These are phyloP conservation scores for Onychostruthus taczanowskii DNA, from an alignment of 2,113 vertebrate genomes.

Conservation along the genomic window DNA sequence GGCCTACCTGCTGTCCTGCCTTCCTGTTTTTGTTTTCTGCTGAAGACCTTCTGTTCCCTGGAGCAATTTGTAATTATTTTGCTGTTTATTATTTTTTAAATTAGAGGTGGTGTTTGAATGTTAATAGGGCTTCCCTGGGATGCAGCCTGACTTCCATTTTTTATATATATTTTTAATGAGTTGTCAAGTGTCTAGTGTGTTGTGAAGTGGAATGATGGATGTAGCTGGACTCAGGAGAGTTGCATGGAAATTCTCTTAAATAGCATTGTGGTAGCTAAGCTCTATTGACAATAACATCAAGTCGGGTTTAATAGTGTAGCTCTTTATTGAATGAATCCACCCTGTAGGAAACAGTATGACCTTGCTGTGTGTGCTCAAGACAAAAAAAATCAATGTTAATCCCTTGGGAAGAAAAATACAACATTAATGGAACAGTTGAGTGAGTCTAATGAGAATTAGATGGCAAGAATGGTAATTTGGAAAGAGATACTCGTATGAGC, in stretches of 20 bases:
- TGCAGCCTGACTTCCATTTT: background rate
- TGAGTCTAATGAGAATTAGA: slow-evolving; percentile 48
- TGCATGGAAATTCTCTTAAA: background rate
- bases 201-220: background rate
- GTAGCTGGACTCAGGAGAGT: background rate
- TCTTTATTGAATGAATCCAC: slow-evolving; percentile 53
- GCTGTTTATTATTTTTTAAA: background rate
- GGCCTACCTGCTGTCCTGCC: background rate
- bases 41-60: background rate
- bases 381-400: slow-evolving; percentile 36
- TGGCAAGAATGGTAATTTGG: slow-evolving; percentile 47
- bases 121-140: background rate
- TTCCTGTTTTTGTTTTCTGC: background rate
- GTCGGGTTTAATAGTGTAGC: background rate
- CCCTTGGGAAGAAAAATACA: slow-evolving; percentile 6
- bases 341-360: slow-evolving; percentile 29
- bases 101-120: background rate
- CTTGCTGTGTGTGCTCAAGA: slow-evolving; percentile 1
- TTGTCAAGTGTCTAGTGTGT: background rate
- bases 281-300: slow-evolving; percentile 7
- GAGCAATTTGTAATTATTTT: background rate
- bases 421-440: slow-evolving; percentile 22
- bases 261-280: background rate
- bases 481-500: background rate
- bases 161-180: slow-evolving; percentile 25